Conservation (phyloP, 2,113 vertebrate species). For the Circaetus gallicus region DNA sequence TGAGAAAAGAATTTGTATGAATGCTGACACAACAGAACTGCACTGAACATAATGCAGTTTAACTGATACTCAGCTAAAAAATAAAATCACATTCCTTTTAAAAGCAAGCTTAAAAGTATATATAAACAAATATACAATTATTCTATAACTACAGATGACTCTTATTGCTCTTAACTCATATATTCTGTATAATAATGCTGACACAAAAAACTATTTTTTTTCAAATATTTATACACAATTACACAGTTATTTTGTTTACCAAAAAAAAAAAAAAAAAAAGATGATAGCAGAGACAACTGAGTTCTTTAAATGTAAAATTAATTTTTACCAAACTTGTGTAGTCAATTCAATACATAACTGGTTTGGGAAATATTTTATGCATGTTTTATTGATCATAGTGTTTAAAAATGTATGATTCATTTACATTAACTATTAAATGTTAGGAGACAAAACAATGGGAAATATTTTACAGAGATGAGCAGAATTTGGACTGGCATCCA, state of each 20-base stretch:
- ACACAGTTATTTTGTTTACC: background rate
- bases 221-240: background rate
- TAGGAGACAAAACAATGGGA: background rate
- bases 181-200: background rate
- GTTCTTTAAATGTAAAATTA: background rate
- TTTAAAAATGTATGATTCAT: background rate
- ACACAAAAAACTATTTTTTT: background rate
- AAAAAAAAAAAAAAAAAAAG: background rate
- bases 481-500: background rate
- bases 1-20: background rate
- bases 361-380: background rate
- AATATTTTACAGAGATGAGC: background rate
- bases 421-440: background rate
- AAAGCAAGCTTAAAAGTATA: background rate
- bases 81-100: background rate
- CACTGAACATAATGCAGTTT: background rate
- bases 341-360: background rate
- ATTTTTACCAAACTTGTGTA: background rate
- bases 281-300: fast-evolving
- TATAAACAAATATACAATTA: background rate
- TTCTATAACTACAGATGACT: background rate
- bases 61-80: background rate
- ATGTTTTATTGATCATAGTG: background rate
- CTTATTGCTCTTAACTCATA: background rate
- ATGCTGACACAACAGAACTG: background rate